Conservation (phyloP, 2,113 vertebrate genomes). For the Upupa epops region DNA sequence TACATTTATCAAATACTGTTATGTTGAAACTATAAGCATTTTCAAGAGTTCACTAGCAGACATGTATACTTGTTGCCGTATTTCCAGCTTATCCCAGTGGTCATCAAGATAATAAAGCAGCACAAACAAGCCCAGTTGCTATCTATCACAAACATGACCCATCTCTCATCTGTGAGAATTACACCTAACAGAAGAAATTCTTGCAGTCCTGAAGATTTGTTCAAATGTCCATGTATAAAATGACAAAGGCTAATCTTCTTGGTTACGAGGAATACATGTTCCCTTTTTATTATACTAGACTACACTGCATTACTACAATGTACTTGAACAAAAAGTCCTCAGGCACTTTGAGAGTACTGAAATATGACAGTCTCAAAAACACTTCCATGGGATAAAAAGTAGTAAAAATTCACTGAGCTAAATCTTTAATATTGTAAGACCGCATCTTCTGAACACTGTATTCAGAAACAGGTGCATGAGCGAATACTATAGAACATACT, state of each 20-base stretch:
- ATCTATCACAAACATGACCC: neutral
- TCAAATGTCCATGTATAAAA: neutral
- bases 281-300: neutral
- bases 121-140: neutral
- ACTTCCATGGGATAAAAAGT: neutral
- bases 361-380: neutral
- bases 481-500: neutral
- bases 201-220: neutral
- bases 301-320: neutral
- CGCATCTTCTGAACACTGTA: neutral
- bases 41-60: neutral
- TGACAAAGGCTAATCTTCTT: neutral
- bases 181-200: neutral
- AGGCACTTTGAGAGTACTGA: neutral
- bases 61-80: neutral
- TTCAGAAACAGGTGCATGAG: neutral
- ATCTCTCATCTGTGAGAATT: neutral
- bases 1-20: neutral
- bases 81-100: neutral
- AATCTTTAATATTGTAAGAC: neutral
- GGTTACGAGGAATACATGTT: neutral
- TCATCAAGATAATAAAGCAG: neutral
- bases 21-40: neutral
- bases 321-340: neutral
- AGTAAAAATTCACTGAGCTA: neutral